Conservation (phyloP, 2,113 vertebrate species). For the Carettochelys insculpta region DNA sequence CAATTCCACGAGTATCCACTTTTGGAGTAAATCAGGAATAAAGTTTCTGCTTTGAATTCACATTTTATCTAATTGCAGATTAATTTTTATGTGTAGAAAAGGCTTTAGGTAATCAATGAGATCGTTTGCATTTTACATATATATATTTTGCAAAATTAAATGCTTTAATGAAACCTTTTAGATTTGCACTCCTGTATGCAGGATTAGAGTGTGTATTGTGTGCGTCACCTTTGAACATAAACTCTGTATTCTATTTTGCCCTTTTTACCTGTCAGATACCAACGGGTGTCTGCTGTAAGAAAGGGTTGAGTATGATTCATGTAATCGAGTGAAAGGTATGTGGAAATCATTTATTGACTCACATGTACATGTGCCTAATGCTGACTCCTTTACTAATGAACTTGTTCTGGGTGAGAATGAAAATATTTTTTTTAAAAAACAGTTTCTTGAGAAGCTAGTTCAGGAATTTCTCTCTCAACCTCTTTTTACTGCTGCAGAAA, state of each 20-base stretch:
- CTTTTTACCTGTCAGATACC: conserved; percentile 42
- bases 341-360: conserved; percentile 47
- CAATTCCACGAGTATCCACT: neutral
- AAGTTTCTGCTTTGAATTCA: neutral
- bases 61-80: neutral
- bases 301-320: conserved; percentile 22
- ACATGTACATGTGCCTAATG: conserved; percentile 25
- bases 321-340: conserved; percentile 31
- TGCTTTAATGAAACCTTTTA: neutral
- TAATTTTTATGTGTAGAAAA: neutral
- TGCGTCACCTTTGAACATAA: conserved; percentile 38
- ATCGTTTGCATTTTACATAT: neutral
- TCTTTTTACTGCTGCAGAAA: conserved; percentile 44
- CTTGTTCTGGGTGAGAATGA: neutral
- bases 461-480: conserved; percentile 16
- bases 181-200: neutral
- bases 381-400: conserved; percentile 51
- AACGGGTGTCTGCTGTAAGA: conserved; percentile 31
- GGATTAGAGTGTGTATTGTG: conserved; percentile 2
- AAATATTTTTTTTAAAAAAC: neutral
- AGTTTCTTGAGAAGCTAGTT: conserved; percentile 35
- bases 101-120: neutral
- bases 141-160: neutral
- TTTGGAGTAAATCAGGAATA: neutral
- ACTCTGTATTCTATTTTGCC: conserved; percentile 17